Evolutionary conservation across 2,888 invertebrate genomes (phyloP), one percentile per base, ranked within the genome.

Genomic region (Platycheirus albimanus): DNA sequence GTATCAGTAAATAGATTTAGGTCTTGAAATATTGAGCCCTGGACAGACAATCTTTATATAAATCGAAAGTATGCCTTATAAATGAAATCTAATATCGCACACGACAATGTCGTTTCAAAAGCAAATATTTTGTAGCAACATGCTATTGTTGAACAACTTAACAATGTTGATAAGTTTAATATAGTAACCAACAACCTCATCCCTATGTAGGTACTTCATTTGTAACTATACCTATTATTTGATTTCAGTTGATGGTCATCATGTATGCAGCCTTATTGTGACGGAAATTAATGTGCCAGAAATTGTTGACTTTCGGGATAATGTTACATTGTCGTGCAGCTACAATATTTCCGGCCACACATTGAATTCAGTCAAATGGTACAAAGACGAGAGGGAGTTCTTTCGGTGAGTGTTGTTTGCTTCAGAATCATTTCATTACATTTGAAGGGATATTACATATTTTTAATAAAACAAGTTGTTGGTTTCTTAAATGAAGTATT

Each of bases 281-380:
- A 88, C 88, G 56, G 88, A 88, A 61, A 88, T 90, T 86, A 88
- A 86, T 66, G 89, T 89, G 10, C 90, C 90, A 13, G 84, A 86
- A 61, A 88, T 89, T 64, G 90, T 89, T 20, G 90, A 90, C 84
- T 87, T 88, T 69, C 86, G 89, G n/a, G 88, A 89, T 43, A 87
- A 88, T 69, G 88, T 89, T 56, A 87, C 87, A 56, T 85, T 91
- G 61, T 87, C 88, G 64, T 91, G 91, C 78, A 87, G 87, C 63
- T 91, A 89, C 86, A 89, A 89, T 64, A 89, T 90, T 88, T 88
- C 88, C 49, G 86, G 85, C 3, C 90, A 90, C 77, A 88, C 89
- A 70, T 85, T 91, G 28, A 90, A 91, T 84, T 90, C 90, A 7
- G 90, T 91, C 3, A 91, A 91, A 86, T 91, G 91, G 91, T 91